Conservation (phyloP, 2,113 vertebrate species). For the Opisthocomus hoazin region DNA sequence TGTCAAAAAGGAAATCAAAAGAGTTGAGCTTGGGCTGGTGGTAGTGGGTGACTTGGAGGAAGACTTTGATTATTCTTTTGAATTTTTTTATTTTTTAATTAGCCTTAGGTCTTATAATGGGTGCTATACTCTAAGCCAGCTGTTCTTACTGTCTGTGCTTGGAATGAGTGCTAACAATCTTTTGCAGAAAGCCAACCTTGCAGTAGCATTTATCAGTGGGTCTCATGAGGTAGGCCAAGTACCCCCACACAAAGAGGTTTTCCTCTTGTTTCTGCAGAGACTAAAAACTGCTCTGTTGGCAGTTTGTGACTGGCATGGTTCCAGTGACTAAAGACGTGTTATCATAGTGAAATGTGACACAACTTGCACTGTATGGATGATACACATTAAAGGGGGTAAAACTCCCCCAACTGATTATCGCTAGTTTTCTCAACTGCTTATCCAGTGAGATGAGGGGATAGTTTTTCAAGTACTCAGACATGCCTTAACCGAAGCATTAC, state of each 20-base stretch:
- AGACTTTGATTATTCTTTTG: not conserved
- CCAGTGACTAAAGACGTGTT: not conserved
- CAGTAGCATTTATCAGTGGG: not conserved
- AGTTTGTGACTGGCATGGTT: not conserved
- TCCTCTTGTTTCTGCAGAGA: not conserved
- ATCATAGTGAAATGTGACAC: not conserved
- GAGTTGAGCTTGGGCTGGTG: not conserved
- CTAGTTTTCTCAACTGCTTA: not conserved
- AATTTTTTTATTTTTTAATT: not conserved
- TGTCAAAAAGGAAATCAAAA: not conserved
- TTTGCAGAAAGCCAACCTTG: not conserved
- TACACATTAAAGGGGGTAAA: not conserved
- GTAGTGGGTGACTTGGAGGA: not conserved
- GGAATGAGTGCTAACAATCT: not conserved
- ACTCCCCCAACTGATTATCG: not conserved
- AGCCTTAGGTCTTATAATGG: not conserved
- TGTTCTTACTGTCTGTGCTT: not conserved
- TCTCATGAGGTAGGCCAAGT: not conserved
- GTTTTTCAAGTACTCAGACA: not conserved
- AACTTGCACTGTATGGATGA: not conserved
- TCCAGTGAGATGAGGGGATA: not conserved
- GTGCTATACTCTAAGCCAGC: not conserved
- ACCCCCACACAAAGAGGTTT: not conserved
- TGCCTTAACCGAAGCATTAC: not conserved
- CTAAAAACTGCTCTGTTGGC: not conserved